Conservation (phyloP, 2,888 invertebrate genomes). For the Lasioglossum leucozonium region DNA sequence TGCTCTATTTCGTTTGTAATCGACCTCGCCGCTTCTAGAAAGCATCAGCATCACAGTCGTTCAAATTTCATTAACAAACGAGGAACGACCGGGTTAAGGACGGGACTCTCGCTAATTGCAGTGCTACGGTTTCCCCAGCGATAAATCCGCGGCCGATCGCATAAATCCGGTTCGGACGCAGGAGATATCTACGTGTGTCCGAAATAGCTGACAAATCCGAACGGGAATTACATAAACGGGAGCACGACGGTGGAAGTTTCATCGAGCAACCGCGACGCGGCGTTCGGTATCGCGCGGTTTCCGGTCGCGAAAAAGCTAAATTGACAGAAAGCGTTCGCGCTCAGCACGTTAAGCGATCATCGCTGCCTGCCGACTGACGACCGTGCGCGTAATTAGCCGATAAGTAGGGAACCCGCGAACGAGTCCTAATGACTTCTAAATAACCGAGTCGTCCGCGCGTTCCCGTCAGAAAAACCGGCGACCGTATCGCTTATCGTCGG, state of each 20-base stretch:
- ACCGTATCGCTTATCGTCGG: conserved; percentile 56
- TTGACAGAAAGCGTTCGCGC: conserved; percentile 39
- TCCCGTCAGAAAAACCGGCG: conserved; percentile 44
- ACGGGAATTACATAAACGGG: conserved; percentile 57
- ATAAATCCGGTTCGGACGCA: conserved; percentile 32
- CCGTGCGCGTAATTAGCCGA: conserved; percentile 73
- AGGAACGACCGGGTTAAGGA: conserved; percentile 30
- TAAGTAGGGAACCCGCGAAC: conserved; percentile 75
- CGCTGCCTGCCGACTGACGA: neutral
- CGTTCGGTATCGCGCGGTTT: neutral
- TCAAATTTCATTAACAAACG: conserved; percentile 4
- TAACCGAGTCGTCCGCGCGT: conserved; percentile 50
- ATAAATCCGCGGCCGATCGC: conserved; percentile 47
- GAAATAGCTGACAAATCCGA: conserved; percentile 43
- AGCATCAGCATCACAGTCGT: neutral
- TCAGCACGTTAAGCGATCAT: neutral
- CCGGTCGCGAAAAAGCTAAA: conserved; percentile 21
- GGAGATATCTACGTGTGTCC: conserved; percentile 14
- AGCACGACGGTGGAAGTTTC: conserved; percentile 30
- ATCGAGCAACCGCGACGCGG: neutral
- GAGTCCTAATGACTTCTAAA: conserved; percentile 76
- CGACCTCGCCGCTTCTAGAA: neutral
- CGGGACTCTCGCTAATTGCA: conserved; percentile 28
- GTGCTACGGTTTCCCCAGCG: conserved; percentile 25
- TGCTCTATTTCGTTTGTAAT: neutral